Percentiles rank a stretch among this genome's conserved stretches.
phyloP scores from a whole-genome alignment of 2,113 vertebrate species.

The Seriola rivoliana region DNA sequence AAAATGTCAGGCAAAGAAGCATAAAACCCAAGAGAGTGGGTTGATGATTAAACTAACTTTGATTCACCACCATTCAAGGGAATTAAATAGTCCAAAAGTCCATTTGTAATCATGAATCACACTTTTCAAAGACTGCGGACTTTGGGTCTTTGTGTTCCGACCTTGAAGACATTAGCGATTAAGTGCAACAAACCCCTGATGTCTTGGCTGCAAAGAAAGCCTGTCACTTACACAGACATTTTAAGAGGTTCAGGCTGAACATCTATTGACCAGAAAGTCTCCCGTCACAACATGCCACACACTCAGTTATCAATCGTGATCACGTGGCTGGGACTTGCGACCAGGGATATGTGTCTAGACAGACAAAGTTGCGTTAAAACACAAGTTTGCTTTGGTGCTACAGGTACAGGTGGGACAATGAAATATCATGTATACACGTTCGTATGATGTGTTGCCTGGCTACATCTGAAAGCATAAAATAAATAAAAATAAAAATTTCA shows the following conservation, averaged over 20 bases:
- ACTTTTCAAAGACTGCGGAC: constrained; percentile 6
- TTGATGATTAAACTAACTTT: constrained; percentile 23
- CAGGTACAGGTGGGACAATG: neutral
- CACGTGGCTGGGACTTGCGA: neutral
- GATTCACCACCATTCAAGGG: neutral
- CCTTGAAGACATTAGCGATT: constrained; percentile 15
- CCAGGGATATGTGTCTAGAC: neutral
- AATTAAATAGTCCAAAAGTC: constrained; percentile 1
- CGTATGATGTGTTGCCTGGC: too few relatives aligned
- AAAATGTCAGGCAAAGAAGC: constrained; percentile 9
- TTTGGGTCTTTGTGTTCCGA: neutral
- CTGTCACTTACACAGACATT: neutral
- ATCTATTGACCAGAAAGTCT: constrained; percentile 12
- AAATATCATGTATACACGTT: neutral
- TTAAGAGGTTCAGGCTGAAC: constrained; percentile 9
- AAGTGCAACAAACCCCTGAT: neutral
- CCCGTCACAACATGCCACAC: neutral
- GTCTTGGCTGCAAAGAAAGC: neutral
- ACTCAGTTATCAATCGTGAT: neutral
- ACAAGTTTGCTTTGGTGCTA: neutral
- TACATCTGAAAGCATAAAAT: too few relatives aligned
- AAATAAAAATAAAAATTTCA: too few relatives aligned
- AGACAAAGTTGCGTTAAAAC: neutral
- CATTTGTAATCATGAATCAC: constrained; percentile 22
- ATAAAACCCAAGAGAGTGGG: neutral